Percentiles rank a stretch among this genome's conserved stretches.
These are phyloP conservation scores for Catajapyx aquilonaris DNA, from an alignment of 1,140 invertebrate genomes.

Conservation along the genomic window DNA sequence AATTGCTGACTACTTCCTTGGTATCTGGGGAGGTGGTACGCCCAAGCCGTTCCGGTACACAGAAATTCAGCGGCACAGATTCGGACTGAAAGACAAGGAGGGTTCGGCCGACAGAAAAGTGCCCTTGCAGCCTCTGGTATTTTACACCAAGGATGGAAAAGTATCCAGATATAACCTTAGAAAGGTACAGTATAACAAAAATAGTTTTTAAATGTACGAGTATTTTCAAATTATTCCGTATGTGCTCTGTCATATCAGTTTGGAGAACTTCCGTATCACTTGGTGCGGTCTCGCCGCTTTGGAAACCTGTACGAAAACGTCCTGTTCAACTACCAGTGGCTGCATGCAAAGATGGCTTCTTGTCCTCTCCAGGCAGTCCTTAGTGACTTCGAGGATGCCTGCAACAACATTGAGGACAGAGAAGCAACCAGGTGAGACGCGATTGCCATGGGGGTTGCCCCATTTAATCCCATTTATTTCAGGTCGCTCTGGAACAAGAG, in stretches of 20 bases:
- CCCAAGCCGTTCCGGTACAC: conserved; percentile 95
- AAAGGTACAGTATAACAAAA: conserved; percentile 37
- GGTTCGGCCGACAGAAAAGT: conserved; percentile 90
- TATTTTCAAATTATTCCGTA: conserved; percentile 3
- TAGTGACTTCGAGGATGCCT: conserved; percentile 89
- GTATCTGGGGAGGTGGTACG: conserved; percentile 82
- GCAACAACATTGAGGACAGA: conserved; percentile 60
- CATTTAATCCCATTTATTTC: neutral
- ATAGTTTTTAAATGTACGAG: neutral
- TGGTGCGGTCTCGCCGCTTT: conserved; percentile 72
- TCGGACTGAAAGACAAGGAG: conserved; percentile 47
- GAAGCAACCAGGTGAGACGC: conserved; percentile 45
- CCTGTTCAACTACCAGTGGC: conserved; percentile 93
- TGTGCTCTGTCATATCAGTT: conserved; percentile 32
- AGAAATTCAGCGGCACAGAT: conserved; percentile 78
- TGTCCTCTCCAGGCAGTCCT: conserved; percentile 86
- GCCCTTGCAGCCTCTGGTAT: conserved; percentile 83
- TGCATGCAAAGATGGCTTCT: conserved; percentile 85
- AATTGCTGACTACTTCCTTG: conserved; percentile 93
- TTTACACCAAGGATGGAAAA: conserved; percentile 68
- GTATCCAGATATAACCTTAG: conserved; percentile 67
- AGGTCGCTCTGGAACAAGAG: too few species aligned
- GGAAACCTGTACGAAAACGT: conserved; percentile 84
- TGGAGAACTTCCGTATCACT: conserved; percentile 86
- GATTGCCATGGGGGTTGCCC: neutral